Conservation (phyloP, 2,113 vertebrate species). For the Thermophis baileyi region DNA sequence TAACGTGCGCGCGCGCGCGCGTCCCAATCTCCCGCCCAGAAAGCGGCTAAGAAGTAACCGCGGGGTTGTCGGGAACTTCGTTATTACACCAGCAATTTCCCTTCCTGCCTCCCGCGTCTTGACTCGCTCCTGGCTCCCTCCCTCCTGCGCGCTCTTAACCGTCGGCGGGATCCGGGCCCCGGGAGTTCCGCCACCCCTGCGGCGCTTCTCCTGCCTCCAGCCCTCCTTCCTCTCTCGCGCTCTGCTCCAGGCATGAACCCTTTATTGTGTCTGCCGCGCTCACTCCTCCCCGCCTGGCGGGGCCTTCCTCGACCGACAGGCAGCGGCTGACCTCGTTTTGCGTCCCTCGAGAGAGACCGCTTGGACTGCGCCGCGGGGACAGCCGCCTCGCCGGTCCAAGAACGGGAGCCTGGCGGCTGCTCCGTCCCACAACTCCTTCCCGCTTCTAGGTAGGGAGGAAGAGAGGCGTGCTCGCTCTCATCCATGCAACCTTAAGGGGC, state of each 20-base stretch:
- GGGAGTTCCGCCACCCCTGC: not conserved
- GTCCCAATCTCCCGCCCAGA: not conserved
- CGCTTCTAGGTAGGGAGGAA: not conserved
- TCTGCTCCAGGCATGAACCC: not conserved
- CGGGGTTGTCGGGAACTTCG: not conserved
- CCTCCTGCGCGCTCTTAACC: not conserved
- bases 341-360: not conserved
- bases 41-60: not conserved
- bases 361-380: not conserved
- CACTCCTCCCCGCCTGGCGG: not conserved
- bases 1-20: not conserved
- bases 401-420: not conserved
- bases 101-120: not conserved
- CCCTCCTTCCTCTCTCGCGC: not conserved
- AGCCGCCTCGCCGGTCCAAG: not conserved
- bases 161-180: not conserved
- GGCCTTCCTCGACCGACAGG: not conserved
- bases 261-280: constrained; percentile 1
- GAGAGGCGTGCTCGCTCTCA: not conserved
- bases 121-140: not conserved
- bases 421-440: not conserved
- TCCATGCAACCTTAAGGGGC: not conserved
- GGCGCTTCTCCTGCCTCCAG: not conserved
- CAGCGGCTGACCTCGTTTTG: not conserved
- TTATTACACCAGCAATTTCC: not conserved